Evolutionary conservation across 1,140 invertebrate species (phyloP).

Genomic region (Ladona fulva): DNA sequence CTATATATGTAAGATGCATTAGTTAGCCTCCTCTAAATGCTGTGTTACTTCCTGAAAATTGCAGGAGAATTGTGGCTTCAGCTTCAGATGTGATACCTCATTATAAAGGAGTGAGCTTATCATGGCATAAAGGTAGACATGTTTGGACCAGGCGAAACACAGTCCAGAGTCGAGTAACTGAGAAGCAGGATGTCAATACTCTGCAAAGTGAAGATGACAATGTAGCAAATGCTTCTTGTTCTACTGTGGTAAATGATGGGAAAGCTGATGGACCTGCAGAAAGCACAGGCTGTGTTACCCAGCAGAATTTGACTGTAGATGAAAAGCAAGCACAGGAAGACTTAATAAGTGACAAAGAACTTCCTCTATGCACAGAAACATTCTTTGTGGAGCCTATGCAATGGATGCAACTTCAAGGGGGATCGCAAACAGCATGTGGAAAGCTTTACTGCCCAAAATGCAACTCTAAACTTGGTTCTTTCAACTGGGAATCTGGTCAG

Average conservation of each 20-base stretch:
- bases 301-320: conserved; percentile 22
- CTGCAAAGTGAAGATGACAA: neutral
- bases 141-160: neutral
- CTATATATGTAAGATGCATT: too few species aligned
- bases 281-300: conserved; percentile 19
- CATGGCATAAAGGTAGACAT: neutral
- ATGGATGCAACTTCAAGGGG: conserved; percentile 63
- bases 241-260: conserved; percentile 25
- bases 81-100: conserved; percentile 69
- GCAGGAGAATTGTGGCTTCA: conserved; percentile 59
- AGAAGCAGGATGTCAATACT: neutral
- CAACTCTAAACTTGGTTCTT: conserved; percentile 65
- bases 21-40: too few species aligned
- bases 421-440: conserved; percentile 35
- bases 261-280: conserved; percentile 32
- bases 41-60: too few species aligned
- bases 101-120: conserved; percentile 13
- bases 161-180: neutral
- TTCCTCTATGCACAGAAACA: conserved; percentile 52
- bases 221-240: neutral
- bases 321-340: conserved; percentile 24
- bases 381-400: conserved; percentile 71
- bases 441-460: conserved; percentile 80
- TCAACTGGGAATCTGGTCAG: conserved; percentile 71
- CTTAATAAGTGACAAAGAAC: conserved; percentile 17